Evolutionary conservation across 2,113 vertebrate genomes (phyloP).

Genomic region (Chelonoidis abingdonii): DNA sequence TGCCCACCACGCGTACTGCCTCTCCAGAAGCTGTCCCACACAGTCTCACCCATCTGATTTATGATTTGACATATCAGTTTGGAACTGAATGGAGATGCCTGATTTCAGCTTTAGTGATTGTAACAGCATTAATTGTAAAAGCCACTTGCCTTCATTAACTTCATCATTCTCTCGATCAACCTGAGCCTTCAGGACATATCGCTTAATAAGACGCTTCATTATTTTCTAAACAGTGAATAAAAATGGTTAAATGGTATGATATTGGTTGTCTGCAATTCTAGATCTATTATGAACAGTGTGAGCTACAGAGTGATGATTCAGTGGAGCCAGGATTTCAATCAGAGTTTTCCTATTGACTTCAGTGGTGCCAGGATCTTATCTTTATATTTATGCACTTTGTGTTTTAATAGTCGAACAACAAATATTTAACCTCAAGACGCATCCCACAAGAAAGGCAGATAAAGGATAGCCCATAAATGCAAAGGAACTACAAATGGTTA

Average conservation of each 20-base stretch:
- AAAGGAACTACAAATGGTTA: neutral
- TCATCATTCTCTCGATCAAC: slow-evolving; percentile 96
- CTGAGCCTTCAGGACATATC: slow-evolving; percentile 96
- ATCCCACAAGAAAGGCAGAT: neutral
- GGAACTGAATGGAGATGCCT: neutral
- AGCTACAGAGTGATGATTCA: neutral
- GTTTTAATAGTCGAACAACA: neutral
- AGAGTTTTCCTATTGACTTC: neutral
- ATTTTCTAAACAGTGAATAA: slow-evolving; percentile 87
- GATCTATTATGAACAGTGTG: neutral
- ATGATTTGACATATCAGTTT: neutral
- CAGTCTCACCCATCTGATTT: neutral
- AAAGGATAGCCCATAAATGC: neutral
- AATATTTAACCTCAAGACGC: neutral
- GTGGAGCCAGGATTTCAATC: neutral
- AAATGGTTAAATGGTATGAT: neutral
- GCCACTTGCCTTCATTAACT: slow-evolving; percentile 94
- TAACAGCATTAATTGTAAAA: neutral
- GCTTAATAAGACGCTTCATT: slow-evolving; percentile 98
- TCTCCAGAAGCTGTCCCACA: neutral
- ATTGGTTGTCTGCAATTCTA: neutral
- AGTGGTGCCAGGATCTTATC: neutral
- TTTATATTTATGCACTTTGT: neutral
- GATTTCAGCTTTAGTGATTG: neutral
- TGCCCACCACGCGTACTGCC: neutral